Percentiles rank a stretch among this genome's conserved stretches.
Evolutionary conservation across 2,797 vertebrate species (phyloP).

Genomic region (Australoheros facetus): DNA sequence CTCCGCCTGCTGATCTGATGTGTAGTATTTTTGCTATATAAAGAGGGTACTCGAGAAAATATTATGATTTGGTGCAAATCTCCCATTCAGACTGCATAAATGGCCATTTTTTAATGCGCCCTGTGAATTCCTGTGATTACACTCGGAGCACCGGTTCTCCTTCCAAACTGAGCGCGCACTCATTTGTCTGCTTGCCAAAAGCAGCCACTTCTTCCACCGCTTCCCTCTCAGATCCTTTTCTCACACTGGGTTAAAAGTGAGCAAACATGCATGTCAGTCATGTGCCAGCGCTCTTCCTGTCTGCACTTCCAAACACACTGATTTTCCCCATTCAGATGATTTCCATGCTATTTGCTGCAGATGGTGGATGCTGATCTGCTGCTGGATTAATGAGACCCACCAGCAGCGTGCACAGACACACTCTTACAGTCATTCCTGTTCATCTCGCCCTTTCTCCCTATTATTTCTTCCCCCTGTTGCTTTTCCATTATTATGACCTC

Average conservation of each 20-base stretch:
- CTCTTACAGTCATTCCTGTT: constrained; percentile 5
- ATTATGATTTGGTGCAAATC: background rate
- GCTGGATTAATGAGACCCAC: constrained; percentile 15
- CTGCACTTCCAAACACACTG: background rate
- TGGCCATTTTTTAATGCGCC: too few species aligned
- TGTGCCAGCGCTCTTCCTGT: background rate
- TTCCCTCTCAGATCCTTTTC: background rate
- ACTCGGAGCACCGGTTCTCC: background rate
- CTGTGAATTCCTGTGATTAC: background rate
- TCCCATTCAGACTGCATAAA: background rate
- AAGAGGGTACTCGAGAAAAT: fast-evolving
- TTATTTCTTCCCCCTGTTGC: background rate
- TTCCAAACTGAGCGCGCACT: background rate
- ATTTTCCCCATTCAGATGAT: background rate
- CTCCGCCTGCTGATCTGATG: background rate
- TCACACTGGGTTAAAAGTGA: background rate
- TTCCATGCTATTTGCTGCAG: background rate
- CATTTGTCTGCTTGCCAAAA: background rate
- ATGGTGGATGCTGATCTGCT: background rate
- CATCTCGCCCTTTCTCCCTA: background rate
- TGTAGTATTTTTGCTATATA: background rate
- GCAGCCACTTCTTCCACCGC: background rate
- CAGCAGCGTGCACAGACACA: background rate
- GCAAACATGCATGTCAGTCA: background rate
- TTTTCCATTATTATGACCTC: background rate